Evolutionary conservation across 2,797 vertebrate species (phyloP), one percentile per base, ranked within the genome.

Genomic region (Mus spretus): DNA sequence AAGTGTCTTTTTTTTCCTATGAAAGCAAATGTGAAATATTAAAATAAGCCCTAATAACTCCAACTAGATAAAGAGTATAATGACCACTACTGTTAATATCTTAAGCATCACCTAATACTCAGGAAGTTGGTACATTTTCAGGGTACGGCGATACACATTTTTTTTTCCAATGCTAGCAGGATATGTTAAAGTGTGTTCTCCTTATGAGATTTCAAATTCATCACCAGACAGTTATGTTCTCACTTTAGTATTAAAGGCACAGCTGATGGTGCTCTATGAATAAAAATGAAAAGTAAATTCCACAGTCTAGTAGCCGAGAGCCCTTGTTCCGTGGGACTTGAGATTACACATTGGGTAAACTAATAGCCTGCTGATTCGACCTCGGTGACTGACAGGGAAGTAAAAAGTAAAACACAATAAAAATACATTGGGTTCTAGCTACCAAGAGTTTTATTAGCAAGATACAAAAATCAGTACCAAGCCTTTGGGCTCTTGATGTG

Each of bases 211-310:
- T 97, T 97, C 84, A 94, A 95, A 97, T 96, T 97, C 93, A 90
- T 95, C 97, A 90, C 70, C 81, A 93, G 83, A 82, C 50, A 98
- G 93, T 97, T 97, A 96, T 95, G 95, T 95, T 97, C 96, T 96
- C 93, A 95, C 97, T 96, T 96, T 85, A 61, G 92, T 96, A 97
- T 97, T 97, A 89, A 97, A 97, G 78, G 84, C 67, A 83, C 87
- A 94, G 75, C 77, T 85, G 87, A 96, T 84, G 95, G 57, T 92
- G 67, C 57, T 95, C 81, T 89, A 94, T 97, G 97, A 97, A 98
- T 97, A 98, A 97, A 98, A 98, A 98, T 98, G 98, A 98, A 98
- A 98, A 98, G 98, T 97, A 98, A 98, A 98, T 98, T 97, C 96
- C 97, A 98, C 95, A 95, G 97, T 94, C 97, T 97, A 97, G 97